phyloP scores from a whole-genome alignment of 2,797 vertebrate species.

The Gymnocypris eckloni region DNA sequence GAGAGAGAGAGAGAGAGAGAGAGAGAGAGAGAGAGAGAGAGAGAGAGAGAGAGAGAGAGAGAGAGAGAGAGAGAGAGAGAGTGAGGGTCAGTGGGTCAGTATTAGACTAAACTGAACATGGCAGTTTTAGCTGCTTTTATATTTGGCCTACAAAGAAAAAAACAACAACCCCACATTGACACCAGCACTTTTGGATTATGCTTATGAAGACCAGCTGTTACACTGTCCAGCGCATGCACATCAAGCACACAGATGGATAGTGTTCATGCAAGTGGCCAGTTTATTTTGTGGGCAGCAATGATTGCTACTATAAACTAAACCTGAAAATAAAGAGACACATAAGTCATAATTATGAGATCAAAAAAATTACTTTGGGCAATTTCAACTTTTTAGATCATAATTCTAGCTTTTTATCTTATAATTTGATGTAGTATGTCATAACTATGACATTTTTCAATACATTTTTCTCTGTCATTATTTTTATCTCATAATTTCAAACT shows the following conservation, averaged over 20 bases:
- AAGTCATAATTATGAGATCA: not conserved
- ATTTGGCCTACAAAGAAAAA: not conserved
- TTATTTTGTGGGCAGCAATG: not conserved
- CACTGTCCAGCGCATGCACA: not conserved
- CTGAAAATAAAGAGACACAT: too few relatives aligned
- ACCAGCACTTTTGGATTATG: constrained; percentile 6
- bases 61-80: too few relatives aligned
- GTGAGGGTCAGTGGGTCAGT: constrained; percentile 2
- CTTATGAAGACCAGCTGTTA: constrained; percentile 9
- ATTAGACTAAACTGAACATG: constrained; percentile 2
- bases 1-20: too few relatives aligned
- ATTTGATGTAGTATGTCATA: not conserved
- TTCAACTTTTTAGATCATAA: not conserved
- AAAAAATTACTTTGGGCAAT: not conserved
- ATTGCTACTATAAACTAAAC: not conserved
- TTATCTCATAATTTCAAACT: not conserved
- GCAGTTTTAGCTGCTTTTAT: too few relatives aligned
- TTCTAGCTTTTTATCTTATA: not conserved
- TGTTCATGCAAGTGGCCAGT: not conserved
- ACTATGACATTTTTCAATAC: not conserved
- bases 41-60: too few relatives aligned
- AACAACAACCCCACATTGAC: too few relatives aligned
- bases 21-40: too few relatives aligned
- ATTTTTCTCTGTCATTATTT: too few relatives aligned
- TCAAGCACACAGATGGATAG: not conserved